Conservation (phyloP, 2,797 vertebrate species). For the Luscinia megarhynchos region DNA sequence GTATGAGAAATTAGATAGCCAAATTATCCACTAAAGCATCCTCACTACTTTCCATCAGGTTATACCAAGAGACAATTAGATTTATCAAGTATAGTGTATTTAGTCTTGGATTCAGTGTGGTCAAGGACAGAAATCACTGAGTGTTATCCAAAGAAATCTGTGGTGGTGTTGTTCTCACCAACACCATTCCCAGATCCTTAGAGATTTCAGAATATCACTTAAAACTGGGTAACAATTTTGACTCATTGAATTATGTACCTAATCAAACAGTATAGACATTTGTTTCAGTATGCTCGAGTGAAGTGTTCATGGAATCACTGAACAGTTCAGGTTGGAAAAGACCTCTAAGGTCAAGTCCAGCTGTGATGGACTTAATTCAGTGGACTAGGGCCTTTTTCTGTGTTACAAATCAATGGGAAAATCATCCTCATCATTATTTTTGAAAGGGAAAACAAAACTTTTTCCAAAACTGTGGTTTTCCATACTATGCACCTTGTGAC, state of each 20-base stretch:
- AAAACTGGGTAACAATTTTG: background rate
- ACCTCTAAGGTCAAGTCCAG: background rate
- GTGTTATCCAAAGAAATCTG: background rate
- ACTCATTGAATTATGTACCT: background rate
- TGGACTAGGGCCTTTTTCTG: background rate
- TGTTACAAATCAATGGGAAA: background rate
- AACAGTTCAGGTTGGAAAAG: background rate
- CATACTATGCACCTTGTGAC: background rate
- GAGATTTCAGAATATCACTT: background rate
- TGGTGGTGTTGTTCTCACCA: background rate
- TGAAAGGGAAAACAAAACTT: background rate
- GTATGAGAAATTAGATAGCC: background rate
- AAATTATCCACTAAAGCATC: background rate
- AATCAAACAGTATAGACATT: background rate
- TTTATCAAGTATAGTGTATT: background rate
- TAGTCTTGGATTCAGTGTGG: background rate
- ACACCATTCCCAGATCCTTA: background rate
- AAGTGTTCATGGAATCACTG: background rate
- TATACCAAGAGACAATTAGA: background rate
- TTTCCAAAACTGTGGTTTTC: background rate
- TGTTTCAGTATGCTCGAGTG: background rate
- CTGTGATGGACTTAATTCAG: background rate
- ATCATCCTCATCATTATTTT: background rate
- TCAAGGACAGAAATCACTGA: background rate
- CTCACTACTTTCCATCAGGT: background rate